Conservation (phyloP, 2,888 invertebrate species). For the Tetragonisca angustula region DNA sequence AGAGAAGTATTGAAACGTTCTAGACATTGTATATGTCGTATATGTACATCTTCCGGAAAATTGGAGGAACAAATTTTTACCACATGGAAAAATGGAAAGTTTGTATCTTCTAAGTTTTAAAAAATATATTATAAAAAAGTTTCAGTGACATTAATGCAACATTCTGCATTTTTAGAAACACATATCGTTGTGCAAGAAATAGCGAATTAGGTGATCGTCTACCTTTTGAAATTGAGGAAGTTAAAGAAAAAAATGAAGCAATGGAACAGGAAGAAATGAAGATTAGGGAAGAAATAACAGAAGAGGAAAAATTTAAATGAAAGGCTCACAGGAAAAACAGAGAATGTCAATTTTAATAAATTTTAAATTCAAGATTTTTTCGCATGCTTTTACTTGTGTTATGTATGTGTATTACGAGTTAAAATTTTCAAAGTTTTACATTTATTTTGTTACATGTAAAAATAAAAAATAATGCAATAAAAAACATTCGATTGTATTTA, state of each 20-base stretch:
- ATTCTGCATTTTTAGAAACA: slow-evolving; percentile 83
- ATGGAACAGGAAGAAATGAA: neutral
- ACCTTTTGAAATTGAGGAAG: slow-evolving; percentile 85
- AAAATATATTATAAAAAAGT: neutral
- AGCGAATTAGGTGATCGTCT: slow-evolving; percentile 93
- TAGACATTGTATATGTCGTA: slow-evolving; percentile 90
- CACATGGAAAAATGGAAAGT: slow-evolving; percentile 90
- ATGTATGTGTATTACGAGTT: no score
- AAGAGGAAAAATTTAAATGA: neutral
- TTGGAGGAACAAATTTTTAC: slow-evolving; percentile 92
- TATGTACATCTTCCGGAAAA: slow-evolving; percentile 91
- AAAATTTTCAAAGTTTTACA: no score
- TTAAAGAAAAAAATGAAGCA: neutral
- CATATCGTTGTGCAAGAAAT: slow-evolving; percentile 90
- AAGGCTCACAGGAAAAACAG: neutral
- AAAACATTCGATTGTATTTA: neutral
- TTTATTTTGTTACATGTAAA: neutral
- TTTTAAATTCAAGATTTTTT: no score
- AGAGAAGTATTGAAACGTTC: slow-evolving; percentile 89
- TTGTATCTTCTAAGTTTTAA: slow-evolving; percentile 74
- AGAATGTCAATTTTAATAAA: no score
- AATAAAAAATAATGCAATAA: neutral
- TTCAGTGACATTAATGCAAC: neutral
- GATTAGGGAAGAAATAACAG: neutral
- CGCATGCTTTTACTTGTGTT: no score